Base-by-base conservation (phyloP, 1,140 invertebrate species). In the Drosophila nasuta region DNA sequence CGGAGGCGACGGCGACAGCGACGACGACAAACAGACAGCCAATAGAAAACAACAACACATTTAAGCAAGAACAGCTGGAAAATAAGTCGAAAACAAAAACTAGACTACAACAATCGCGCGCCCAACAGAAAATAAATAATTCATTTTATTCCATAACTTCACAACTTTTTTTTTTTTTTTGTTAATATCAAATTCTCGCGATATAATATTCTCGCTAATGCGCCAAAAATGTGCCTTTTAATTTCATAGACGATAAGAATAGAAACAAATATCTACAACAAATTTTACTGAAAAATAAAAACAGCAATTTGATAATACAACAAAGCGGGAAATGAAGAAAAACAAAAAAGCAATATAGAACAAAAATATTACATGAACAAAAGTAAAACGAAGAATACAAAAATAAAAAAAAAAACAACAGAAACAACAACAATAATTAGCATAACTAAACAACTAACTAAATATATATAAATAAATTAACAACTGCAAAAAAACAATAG, bases 151-250 rank as follows among this genome's bases (percentile, higher is more conserved):
- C 45, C 35, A 64, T 49, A 49, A 11, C 45, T 48, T 38, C 20
- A 25, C 20, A 25, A 25, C 56, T 56, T 72, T 49, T 64, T 62
- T 48, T 60, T 74, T 25, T 25, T 25, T 25, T 25, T 25, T 25
- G 20, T 25, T 43, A 10, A 20, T 15, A 54, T n/a, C 35, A 20
- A 54, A 62, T 46, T 51, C 51, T 6, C 45, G 38, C 41, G 64
- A 30, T 52, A 67, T 30, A 17, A 38, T 48, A 25, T 74, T 17
- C 15, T 41, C 11, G 25, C n/a, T 45, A 38, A 46, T 77, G 48
- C 75, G 62, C 69, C 46, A 65, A 63, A 25, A 52, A 82, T 77
- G 81, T 82, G 81, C 81, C 81, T 82, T 82, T 56, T 58, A 56
- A 65, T 33, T 35, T 33, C 7, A 46, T 48, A 60, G 25, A 46